Conservation (phyloP, 2,888 invertebrate genomes). For the Geophilus truncorum region DNA sequence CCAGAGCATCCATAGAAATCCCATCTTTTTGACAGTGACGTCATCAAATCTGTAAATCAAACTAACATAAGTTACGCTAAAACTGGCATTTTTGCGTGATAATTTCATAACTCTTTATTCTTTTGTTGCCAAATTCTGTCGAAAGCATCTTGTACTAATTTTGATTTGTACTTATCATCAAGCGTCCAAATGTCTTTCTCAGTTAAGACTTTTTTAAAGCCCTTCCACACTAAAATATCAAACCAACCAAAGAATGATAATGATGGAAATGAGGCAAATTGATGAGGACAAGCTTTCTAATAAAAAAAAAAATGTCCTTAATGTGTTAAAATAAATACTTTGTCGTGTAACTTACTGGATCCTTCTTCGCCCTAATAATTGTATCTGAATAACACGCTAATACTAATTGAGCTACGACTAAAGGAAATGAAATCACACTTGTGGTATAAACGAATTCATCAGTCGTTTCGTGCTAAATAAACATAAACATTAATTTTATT, state of each 20-base stretch:
- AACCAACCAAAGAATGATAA: slow-evolving; percentile 22
- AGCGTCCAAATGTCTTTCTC: slow-evolving; percentile 23
- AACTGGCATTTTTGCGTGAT: not conserved
- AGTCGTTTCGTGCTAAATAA: not conserved
- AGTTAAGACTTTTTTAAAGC: not conserved
- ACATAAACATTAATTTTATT: not conserved
- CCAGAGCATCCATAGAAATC: not conserved
- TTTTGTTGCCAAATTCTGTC: slow-evolving; percentile 10
- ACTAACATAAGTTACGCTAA: not conserved
- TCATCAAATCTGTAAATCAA: slow-evolving; percentile 2
- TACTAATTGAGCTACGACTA: slow-evolving; percentile 22
- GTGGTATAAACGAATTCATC: not conserved
- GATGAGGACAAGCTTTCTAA: not conserved
- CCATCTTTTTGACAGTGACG: not conserved
- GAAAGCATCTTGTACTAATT: not conserved
- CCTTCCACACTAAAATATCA: slow-evolving; percentile 7
- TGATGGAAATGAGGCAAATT: slow-evolving; percentile 4
- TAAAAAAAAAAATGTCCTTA: not conserved
- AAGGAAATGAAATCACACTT: slow-evolving; percentile 11
- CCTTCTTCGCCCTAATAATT: not conserved
- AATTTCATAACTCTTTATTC: not conserved
- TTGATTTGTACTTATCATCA: slow-evolving; percentile 6
- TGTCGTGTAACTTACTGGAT: not conserved
- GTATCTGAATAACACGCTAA: slow-evolving; percentile 12
- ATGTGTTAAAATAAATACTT: not conserved